These are phyloP conservation scores for Ispidina lecontei DNA, from an alignment of 2,797 vertebrate species.

Conservation along the genomic window DNA sequence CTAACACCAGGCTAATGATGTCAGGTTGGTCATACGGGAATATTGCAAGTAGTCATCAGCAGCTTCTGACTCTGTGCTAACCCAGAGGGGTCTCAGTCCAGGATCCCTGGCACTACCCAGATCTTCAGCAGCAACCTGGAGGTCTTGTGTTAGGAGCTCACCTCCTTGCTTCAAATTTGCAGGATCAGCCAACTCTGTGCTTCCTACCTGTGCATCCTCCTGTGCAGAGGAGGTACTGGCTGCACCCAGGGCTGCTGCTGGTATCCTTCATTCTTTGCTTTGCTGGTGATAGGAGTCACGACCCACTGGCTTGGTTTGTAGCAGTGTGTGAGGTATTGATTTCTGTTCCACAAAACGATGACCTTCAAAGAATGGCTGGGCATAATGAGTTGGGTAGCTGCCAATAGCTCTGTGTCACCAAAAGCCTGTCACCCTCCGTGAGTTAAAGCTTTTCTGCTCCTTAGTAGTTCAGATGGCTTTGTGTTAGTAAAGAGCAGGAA, in stretches of 20 bases:
- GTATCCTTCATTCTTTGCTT: neutral
- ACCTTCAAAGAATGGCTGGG: slow-evolving; percentile 22
- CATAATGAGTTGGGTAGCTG: slow-evolving; percentile 48
- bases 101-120: neutral
- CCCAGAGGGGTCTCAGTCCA: neutral
- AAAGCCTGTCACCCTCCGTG: neutral
- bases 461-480: slow-evolving; percentile 43
- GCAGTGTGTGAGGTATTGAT: neutral
- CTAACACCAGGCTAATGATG: neutral
- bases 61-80: neutral
- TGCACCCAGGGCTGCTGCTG: fast-evolving
- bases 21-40: neutral
- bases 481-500: neutral
- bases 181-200: neutral
- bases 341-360: neutral
- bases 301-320: neutral
- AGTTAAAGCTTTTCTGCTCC: slow-evolving; percentile 19
- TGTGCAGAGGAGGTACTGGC: fast-evolving
- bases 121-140: neutral
- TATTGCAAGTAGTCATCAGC: neutral
- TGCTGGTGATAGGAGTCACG: fast-evolving
- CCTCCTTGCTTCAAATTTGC: fast-evolving
- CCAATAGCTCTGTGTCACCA: neutral
- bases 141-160: neutral
- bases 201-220: fast-evolving